A percentile compares a stretch with the other conserved stretches of the same genome.
These are phyloP conservation scores for Drosophila algonquin DNA, from an alignment of 2,888 invertebrate genomes.

Conservation along the genomic window DNA sequence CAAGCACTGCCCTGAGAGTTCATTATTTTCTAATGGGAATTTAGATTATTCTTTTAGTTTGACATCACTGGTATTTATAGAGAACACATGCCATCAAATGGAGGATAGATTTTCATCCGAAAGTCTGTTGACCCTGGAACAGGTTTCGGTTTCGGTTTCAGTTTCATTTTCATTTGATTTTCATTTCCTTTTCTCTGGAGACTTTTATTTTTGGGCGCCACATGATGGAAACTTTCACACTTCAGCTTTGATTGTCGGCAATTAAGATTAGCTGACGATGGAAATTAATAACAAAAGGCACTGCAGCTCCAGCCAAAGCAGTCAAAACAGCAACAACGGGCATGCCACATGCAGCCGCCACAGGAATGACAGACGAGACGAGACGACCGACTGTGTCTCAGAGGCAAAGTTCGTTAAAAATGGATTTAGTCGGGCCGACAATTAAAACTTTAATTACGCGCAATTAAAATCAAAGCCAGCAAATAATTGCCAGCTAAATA, in stretches of 20 bases:
- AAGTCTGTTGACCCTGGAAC: slow-evolving; percentile 26
- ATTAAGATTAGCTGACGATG: slow-evolving; percentile 50
- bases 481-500: slow-evolving; percentile 47
- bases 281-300: slow-evolving; percentile 38
- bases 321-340: neutral
- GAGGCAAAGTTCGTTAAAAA: slow-evolving; percentile 69
- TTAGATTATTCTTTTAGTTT: neutral
- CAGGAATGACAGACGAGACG: slow-evolving; percentile 34
- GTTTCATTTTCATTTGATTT: slow-evolving; percentile 12
- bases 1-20: slow-evolving; percentile 17
- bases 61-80: neutral
- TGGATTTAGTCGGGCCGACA: slow-evolving; percentile 60
- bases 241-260: slow-evolving; percentile 48
- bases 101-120: neutral
- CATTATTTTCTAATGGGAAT: neutral
- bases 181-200: neutral
- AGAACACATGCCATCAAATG: slow-evolving; percentile 14
- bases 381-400: slow-evolving; percentile 11
- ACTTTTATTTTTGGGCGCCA: slow-evolving; percentile 5
- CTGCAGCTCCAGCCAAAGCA: slow-evolving; percentile 21
- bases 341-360: neutral
- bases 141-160: neutral
- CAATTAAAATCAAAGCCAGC: slow-evolving; percentile 73
- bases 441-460: slow-evolving; percentile 71
- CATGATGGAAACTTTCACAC: slow-evolving; percentile 55